Evolutionary conservation across 2,888 invertebrate genomes (phyloP).

Genomic region (Cantharis rufa): DNA sequence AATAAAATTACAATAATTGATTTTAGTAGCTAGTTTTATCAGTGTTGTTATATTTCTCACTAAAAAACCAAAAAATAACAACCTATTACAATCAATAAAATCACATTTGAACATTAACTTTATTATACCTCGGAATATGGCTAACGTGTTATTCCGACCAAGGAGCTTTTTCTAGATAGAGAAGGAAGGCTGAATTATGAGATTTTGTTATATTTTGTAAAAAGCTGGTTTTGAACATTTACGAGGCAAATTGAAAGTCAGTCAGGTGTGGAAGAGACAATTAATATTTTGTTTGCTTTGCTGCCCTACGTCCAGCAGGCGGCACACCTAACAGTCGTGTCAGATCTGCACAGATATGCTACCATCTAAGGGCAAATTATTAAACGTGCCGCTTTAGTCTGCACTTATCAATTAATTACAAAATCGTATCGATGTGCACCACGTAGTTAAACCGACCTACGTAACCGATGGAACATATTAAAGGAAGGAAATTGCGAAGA

Average conservation of each 20-base stretch:
- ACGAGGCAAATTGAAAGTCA: not conserved
- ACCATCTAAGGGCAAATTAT: not conserved
- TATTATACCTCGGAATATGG: not conserved
- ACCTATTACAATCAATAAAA: slow-evolving; percentile 20
- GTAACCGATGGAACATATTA: slow-evolving; percentile 14
- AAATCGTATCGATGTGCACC: slow-evolving; percentile 13
- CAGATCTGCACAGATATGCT: not conserved
- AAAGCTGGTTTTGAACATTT: not conserved
- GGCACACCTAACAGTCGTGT: not conserved
- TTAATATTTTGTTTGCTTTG: not conserved
- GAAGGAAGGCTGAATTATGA: not conserved
- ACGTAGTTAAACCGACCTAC: not conserved
- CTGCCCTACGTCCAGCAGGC: not conserved
- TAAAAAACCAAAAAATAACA: slow-evolving; percentile 18
- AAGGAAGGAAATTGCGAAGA: slow-evolving; percentile 11
- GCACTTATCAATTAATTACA: not conserved
- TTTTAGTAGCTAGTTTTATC: slow-evolving; percentile 32
- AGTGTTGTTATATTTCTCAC: slow-evolving; percentile 20
- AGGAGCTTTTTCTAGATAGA: not conserved
- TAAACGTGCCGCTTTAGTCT: not conserved
- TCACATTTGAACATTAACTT: not conserved
- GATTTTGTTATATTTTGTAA: not conserved
- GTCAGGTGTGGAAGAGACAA: not conserved
- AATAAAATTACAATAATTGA: slow-evolving; percentile 32
- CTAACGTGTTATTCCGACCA: not conserved